Percentiles rank a stretch among this genome's conserved stretches.
Evolutionary conservation across 53 echinoderm and acorn worm species (phyloP).

Genomic region (Pentamera pediparva): DNA sequence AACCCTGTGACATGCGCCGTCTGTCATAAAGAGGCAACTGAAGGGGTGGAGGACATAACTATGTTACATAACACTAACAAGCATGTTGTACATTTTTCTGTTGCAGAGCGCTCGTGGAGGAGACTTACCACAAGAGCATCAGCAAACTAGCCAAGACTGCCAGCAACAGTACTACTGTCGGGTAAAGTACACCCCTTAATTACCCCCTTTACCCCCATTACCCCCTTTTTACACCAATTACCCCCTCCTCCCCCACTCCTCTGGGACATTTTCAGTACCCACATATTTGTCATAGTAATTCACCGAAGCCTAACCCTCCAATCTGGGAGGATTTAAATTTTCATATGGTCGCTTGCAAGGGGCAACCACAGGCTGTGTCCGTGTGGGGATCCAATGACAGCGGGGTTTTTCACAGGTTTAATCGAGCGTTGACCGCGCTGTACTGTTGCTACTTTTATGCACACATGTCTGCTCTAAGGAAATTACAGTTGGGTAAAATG

Average conservation of each 20-base stretch:
- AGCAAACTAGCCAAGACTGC: slow-evolving; percentile 86
- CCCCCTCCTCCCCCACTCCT: background rate
- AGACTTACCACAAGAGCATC: slow-evolving; percentile 84
- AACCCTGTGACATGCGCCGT: too few relatives aligned
- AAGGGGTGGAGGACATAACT: too few relatives aligned
- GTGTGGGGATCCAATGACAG: too few relatives aligned
- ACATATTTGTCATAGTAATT: background rate
- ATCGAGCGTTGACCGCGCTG: too few relatives aligned
- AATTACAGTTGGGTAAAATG: too few relatives aligned
- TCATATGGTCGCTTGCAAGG: too few relatives aligned
- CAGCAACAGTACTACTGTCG: slow-evolving; percentile 71
- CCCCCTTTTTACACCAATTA: background rate
- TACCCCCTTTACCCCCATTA: background rate
- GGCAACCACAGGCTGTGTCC: too few relatives aligned
- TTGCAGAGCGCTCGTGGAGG: slow-evolving; percentile 75
- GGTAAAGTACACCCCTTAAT: slow-evolving; percentile 37
- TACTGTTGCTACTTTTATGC: too few relatives aligned
- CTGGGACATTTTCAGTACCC: background rate
- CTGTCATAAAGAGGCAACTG: too few relatives aligned
- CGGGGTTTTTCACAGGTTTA: too few relatives aligned
- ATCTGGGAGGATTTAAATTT: background rate
- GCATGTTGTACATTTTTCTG: background rate
- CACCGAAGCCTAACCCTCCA: background rate
- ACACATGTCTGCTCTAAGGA: too few relatives aligned
- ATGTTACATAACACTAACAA: too few relatives aligned